phyloP scores from a whole-genome alignment of 2,113 vertebrate species.

The Rhabdomys dilectus region DNA sequence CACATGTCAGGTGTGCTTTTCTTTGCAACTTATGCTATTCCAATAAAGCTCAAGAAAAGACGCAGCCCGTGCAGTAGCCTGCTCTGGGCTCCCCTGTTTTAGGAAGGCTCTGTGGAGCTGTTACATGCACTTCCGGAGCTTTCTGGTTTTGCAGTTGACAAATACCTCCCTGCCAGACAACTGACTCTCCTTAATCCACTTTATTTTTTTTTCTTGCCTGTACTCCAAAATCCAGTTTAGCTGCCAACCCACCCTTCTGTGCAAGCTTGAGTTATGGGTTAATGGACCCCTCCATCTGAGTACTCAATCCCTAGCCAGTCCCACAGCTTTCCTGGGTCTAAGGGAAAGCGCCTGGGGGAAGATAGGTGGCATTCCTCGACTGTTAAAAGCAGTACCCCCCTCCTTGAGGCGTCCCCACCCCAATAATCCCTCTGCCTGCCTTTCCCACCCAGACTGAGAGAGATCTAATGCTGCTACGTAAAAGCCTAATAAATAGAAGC shows the following conservation, averaged over 20 bases:
- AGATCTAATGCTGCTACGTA: background rate
- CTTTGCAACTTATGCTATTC: background rate
- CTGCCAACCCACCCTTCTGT: background rate
- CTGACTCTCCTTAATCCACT: background rate
- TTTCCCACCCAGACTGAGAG: background rate
- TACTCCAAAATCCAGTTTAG: slow-evolving; percentile 11
- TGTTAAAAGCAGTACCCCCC: background rate
- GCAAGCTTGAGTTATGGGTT: background rate
- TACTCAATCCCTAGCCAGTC: background rate
- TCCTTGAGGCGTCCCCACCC: background rate
- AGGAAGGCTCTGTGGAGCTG: background rate
- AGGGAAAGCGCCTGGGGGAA: background rate
- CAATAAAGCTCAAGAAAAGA: background rate
- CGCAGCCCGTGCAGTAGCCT: background rate
- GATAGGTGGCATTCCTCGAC: background rate
- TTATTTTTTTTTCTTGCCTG: background rate
- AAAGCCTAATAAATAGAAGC: background rate
- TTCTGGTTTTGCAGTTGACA: background rate
- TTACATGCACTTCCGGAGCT: background rate
- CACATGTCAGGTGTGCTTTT: background rate
- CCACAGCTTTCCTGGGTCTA: slow-evolving; percentile 13
- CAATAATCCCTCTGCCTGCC: background rate
- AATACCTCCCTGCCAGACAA: background rate
- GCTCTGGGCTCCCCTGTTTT: background rate
- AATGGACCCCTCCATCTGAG: background rate